Evolutionary conservation across 2,888 invertebrate genomes (phyloP).

Genomic region (Yponomeuta plumbellus): DNA sequence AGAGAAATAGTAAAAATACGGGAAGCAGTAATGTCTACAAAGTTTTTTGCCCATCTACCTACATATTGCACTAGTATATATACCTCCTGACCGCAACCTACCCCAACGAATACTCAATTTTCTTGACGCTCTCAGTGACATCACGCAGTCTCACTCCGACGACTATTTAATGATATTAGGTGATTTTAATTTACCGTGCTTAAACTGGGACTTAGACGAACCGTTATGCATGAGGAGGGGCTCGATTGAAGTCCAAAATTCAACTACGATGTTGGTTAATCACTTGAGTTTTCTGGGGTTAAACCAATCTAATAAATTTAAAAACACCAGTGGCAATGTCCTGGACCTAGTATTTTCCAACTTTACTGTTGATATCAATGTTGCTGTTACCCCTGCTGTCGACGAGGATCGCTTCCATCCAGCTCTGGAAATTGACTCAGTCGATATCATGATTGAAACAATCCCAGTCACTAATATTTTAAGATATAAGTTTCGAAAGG

Average conservation of each 20-base stretch:
- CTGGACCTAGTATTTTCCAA: slow-evolving; percentile 9
- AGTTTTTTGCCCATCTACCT: no score
- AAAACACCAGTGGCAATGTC: neutral
- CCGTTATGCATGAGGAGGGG: no score
- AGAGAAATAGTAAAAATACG: no score
- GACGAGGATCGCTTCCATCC: neutral
- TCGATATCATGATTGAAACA: neutral
- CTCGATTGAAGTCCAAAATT: no score
- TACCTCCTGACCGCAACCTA: slow-evolving; percentile 6
- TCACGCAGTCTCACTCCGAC: no score
- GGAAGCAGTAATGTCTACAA: no score
- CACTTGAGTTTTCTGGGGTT: no score
- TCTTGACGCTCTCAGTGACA: neutral
- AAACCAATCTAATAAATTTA: no score
- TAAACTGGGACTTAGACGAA: no score
- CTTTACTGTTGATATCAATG: neutral
- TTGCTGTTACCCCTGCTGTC: neutral
- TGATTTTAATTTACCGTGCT: no score
- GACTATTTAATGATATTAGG: no score
- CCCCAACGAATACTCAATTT: neutral
- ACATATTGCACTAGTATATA: slow-evolving; percentile 10
- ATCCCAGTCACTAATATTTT: neutral
- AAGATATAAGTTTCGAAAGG: neutral
- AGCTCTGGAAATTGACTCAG: neutral
- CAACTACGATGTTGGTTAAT: no score